Percentiles rank a stretch among this genome's conserved stretches.
These are phyloP conservation scores for Sebastes melanostomus DNA, from an alignment of 2,797 vertebrate genomes.

Conservation along the genomic window DNA sequence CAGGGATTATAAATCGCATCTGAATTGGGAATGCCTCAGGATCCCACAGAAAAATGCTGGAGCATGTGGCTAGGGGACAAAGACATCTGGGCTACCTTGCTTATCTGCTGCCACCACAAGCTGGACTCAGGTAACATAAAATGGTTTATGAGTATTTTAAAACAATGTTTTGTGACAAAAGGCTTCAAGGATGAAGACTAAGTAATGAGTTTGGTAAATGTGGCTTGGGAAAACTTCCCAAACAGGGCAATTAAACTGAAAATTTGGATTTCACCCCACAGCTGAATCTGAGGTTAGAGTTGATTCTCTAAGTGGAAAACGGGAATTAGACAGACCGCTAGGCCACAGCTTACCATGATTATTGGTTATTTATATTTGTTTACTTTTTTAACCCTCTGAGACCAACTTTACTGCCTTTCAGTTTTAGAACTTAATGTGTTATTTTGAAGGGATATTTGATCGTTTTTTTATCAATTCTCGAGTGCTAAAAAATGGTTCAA, in stretches of 20 bases:
- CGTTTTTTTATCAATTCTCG: too few relatives aligned
- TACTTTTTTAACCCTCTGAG: neutral
- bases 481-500: fast-evolving
- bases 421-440: too few relatives aligned
- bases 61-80: neutral
- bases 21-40: neutral
- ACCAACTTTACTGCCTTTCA: too few relatives aligned
- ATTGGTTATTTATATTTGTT: neutral
- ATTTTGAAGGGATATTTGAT: too few relatives aligned
- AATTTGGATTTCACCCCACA: neutral
- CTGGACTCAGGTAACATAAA: neutral
- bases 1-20: constrained; percentile 2
- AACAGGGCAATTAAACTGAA: neutral
- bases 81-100: neutral
- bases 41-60: neutral
- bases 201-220: neutral
- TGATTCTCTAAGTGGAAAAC: neutral
- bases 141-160: neutral
- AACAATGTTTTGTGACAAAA: neutral
- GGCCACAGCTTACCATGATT: neutral
- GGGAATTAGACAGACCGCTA: neutral
- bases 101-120: neutral
- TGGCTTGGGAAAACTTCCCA: neutral
- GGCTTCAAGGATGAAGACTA: neutral
- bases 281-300: neutral